Base-by-base conservation (phyloP, 2,113 vertebrate species). In the Siniperca knerii region DNA sequence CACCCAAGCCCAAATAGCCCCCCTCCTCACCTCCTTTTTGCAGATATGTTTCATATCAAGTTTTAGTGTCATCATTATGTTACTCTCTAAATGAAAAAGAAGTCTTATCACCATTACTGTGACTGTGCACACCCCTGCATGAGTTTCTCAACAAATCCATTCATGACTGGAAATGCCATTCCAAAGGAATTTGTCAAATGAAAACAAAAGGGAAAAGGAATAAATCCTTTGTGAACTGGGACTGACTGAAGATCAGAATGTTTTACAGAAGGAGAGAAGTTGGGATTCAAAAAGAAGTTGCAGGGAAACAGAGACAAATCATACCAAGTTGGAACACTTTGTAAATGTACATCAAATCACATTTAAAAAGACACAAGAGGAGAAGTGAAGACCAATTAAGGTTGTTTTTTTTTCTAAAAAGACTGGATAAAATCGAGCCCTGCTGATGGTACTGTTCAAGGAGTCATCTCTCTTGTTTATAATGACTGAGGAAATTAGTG, bases 21-120 rank as follows among this genome's bases (percentile, higher is more conserved):
- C 95, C 94, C 95, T 92, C 95, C 93, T 87, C 92, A 83, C 88
- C 91, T 95, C 96, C 96, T 96, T 97, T 98, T 97, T 98, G 97
- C 97, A 97, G 97, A 98, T 97, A 95, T 96, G 96, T 98, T 95
- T 95, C 96, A 97, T 97, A 97, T 97, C 97, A 97, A 97, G 97
- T 98, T 99, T 98, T 98, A 97, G 97, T 98, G 97, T 98, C 97
- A 96, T 95, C 95, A 96, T 97, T 96, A 97, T 97, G 97, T 98
- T 98, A 96, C 96, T 97, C 97, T 96, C 95, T 96, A 96, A 96
- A 94, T 95, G 96, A 96, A 97, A 96, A 97, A 96, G 95, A 97
- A 96, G 95, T 97, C 96, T 97, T 96, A 95, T 97, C 97, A 97
- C 96, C 97, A 96, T 96, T 96, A 95, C 94, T 83, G 96, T 98